A percentile compares a stretch with the other conserved stretches of the same genome.
Evolutionary conservation across 2,113 vertebrate species (phyloP).

Genomic region (Brachypodius melanocephalos): DNA sequence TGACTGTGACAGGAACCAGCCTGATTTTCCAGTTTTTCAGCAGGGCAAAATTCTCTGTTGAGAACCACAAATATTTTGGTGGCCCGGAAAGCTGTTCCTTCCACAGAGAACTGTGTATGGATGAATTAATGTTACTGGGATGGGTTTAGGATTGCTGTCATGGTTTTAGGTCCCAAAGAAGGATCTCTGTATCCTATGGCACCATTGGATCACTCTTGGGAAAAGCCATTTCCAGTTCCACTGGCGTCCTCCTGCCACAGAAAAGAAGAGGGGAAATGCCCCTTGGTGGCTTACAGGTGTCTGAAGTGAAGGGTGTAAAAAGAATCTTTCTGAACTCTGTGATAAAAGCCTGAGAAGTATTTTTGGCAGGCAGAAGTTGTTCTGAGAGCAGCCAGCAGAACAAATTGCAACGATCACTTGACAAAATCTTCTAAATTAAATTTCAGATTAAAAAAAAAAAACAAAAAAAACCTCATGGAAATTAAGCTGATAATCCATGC

Average conservation of each 20-base stretch:
- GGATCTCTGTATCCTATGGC: neutral
- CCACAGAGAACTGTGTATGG: neutral
- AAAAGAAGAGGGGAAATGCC: neutral
- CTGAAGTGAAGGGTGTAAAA: neutral
- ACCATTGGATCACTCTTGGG: neutral
- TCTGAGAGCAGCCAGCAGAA: neutral
- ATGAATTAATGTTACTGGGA: no score
- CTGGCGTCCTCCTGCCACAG: neutral
- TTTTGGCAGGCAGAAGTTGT: neutral
- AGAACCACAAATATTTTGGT: neutral
- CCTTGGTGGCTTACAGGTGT: neutral
- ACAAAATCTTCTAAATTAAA: slow-evolving; percentile 11
- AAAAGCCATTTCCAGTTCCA: neutral
- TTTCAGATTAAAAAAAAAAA: neutral
- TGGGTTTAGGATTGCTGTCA: neutral
- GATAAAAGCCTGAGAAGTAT: neutral
- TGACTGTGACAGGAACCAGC: neutral
- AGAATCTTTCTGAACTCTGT: neutral
- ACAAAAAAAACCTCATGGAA: neutral
- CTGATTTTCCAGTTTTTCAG: neutral
- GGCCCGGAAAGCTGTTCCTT: neutral
- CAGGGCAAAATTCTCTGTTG: neutral
- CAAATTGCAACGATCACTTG: neutral
- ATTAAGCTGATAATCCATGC: neutral
- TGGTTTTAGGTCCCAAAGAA: neutral